Evolutionary conservation across 2,888 invertebrate species (phyloP).

Genomic region (Orgyia antiqua): DNA sequence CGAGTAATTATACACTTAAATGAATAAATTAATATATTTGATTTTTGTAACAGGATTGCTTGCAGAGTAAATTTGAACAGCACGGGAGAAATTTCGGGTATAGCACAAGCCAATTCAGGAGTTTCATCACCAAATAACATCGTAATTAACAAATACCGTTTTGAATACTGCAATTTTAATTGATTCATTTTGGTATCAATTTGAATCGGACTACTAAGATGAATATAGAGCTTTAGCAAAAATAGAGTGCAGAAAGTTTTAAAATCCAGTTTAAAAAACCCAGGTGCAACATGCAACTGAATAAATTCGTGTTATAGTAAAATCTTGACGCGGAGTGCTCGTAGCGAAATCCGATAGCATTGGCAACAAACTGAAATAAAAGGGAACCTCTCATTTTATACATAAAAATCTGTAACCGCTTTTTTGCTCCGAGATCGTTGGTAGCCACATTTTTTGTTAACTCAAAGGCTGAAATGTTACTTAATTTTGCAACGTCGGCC

Average conservation of each 20-base stretch:
- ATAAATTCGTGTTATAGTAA: slow-evolving; percentile 34
- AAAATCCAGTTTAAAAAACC: slow-evolving; percentile 28
- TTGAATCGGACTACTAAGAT: too few species aligned
- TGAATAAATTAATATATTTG: too few species aligned
- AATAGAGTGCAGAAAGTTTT: slow-evolving; percentile 14
- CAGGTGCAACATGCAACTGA: slow-evolving; percentile 24
- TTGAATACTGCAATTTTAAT: too few species aligned
- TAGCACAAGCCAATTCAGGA: too few species aligned
- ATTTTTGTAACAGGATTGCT: too few species aligned
- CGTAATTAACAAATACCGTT: too few species aligned
- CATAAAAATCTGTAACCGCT: slow-evolving; percentile 27
- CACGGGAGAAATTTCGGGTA: too few species aligned
- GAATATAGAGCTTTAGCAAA: neutral
- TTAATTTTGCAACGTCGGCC: slow-evolving; percentile 15
- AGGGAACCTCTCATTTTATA: slow-evolving; percentile 27
- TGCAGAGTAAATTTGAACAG: too few species aligned
- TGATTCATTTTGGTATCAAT: too few species aligned
- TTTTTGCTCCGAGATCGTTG: slow-evolving; percentile 22
- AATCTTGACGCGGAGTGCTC: slow-evolving; percentile 25
- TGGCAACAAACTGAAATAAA: slow-evolving; percentile 31
- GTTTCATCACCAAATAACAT: too few species aligned
- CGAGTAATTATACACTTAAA: too few species aligned
- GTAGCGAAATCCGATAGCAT: slow-evolving; percentile 38
- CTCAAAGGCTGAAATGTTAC: slow-evolving; percentile 20
- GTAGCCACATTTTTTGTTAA: slow-evolving; percentile 17